Evolutionary conservation across 92 coral and sea anemone genomes (phyloP), one percentile per base, ranked within the genome.

Genomic region (Porites divaricata): DNA sequence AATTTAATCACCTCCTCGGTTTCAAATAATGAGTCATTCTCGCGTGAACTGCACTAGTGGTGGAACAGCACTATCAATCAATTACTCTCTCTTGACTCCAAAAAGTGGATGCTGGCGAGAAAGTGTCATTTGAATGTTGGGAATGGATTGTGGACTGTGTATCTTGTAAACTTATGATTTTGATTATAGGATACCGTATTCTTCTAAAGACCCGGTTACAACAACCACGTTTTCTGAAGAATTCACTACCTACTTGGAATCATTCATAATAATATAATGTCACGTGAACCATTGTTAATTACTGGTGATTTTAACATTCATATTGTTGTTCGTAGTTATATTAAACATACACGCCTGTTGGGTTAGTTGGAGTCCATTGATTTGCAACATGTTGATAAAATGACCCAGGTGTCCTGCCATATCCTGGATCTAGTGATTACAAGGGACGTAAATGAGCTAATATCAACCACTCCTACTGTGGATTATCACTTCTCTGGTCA

Each of bases 51-150:
- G 88, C 52, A 67, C 19, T 57, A 88, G 85, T 23, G 80, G 91
- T 51, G 91, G 91, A 69, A 88, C 84, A 13, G 88, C 83, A 14
- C 75, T 87, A 70, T 13, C 81, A 51, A 50, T 74, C 75, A 65
- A 70, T 45, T 72, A 83, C 23, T 59, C 53, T 50, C 57, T 72
- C 5, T 9, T 16, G 8, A n/a, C 83, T 24, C 21, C 51, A 81
- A 21, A 88, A 76, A 67, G 80, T 76, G 41, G 88, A 69, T 45
- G 81, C 77, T 65, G 75, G 80, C 65, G 87, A 82, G 76, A 74
- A 61, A 52, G 45, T 64, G 10, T 88, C 87, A 12, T 76, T 82
- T 88, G 87, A 88, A 77, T 88, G 53, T 61, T 88, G 87, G 12
- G 87, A 88, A 70, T 88, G 87, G 91, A 28, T 57, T 65, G 78